Percentiles rank a stretch among this genome's conserved stretches.
Conservation (phyloP, 37 sponge, comb jelly and placozoan genomes). For the Dysidea cf. avara region DNA sequence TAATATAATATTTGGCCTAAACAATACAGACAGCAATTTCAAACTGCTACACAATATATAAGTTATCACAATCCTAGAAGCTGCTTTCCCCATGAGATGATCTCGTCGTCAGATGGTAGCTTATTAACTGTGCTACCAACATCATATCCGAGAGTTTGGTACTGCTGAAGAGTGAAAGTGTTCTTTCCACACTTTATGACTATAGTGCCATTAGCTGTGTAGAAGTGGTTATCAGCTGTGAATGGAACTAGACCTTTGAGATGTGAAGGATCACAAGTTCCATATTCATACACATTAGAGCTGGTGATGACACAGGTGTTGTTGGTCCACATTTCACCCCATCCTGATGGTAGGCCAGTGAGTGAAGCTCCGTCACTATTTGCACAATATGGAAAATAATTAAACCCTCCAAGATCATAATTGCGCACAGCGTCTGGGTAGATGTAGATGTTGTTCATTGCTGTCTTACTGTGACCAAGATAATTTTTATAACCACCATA, state of each 20-base stretch:
- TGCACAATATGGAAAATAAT: conserved; percentile 39
- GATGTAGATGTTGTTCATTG: conserved; percentile 33
- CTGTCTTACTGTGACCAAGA: conserved; percentile 47
- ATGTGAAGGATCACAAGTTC: conserved; percentile 19
- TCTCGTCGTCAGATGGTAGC: conserved; percentile 11
- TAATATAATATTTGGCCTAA: too few species aligned
- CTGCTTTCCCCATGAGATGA: conserved; percentile 32
- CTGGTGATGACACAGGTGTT: conserved; percentile 60
- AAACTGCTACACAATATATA: background rate
- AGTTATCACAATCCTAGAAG: conserved; percentile 25
- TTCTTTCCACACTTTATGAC: conserved; percentile 35
- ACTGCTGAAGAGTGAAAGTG: conserved; percentile 18
- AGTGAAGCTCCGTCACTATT: conserved; percentile 38
- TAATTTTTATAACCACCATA: conserved; percentile 59
- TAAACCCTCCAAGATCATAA: background rate
- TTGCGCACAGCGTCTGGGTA: conserved; percentile 38
- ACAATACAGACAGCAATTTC: too few species aligned
- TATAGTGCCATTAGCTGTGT: conserved; percentile 33
- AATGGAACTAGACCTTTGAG: conserved; percentile 40
- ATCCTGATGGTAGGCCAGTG: conserved; percentile 37
- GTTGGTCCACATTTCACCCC: conserved; percentile 51
- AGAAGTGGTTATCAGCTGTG: conserved; percentile 53
- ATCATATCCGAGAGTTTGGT: conserved; percentile 48
- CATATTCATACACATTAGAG: conserved; percentile 37
- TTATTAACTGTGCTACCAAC: conserved; percentile 33